phyloP scores from a whole-genome alignment of 2,797 vertebrate species.

The Periophthalmus magnuspinnatus region DNA sequence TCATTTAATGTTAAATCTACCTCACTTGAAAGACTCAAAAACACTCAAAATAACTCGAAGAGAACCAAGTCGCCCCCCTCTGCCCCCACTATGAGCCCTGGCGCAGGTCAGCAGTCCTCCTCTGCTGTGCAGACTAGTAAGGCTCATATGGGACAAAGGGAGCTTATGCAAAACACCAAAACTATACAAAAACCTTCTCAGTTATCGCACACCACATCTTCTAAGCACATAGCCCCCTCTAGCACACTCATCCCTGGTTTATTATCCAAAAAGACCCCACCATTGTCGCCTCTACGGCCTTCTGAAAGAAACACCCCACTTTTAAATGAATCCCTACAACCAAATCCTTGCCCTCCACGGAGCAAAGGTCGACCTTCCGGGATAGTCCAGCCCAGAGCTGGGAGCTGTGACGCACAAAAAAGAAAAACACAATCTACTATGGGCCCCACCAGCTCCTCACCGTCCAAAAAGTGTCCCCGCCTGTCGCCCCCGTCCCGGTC shows the following conservation, averaged over 20 bases:
- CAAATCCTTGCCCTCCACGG: slow-evolving; percentile 44
- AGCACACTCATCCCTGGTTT: slow-evolving; percentile 70
- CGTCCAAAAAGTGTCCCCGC: slow-evolving; percentile 71
- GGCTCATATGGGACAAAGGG: slow-evolving; percentile 67
- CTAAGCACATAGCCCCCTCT: slow-evolving; percentile 48
- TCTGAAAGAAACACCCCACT: slow-evolving; percentile 47
- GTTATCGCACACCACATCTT: slow-evolving; percentile 23
- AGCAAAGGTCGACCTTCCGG: slow-evolving; percentile 31
- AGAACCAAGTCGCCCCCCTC: slow-evolving; percentile 49
- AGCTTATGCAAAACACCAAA: slow-evolving; percentile 34
- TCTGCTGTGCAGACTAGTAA: slow-evolving; percentile 65
- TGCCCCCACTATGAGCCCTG: slow-evolving; percentile 50
- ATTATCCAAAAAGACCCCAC: slow-evolving; percentile 62
- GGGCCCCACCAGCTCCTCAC: slow-evolving; percentile 26
- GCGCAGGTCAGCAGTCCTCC: slow-evolving; percentile 59
- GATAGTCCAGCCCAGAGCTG: slow-evolving; percentile 51
- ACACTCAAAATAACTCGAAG: slow-evolving; percentile 51
- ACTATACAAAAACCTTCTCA: slow-evolving; percentile 28
- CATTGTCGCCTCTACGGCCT: slow-evolving; percentile 49
- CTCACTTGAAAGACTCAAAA: slow-evolving; percentile 77
- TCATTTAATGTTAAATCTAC: slow-evolving; percentile 62
- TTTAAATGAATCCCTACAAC: slow-evolving; percentile 11
- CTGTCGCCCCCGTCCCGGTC: slow-evolving; percentile 62
- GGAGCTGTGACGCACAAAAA: slow-evolving; percentile 76
- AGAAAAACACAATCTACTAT: slow-evolving; percentile 68